Conservation (phyloP, 2,888 invertebrate species). For the Junonia oenone region DNA sequence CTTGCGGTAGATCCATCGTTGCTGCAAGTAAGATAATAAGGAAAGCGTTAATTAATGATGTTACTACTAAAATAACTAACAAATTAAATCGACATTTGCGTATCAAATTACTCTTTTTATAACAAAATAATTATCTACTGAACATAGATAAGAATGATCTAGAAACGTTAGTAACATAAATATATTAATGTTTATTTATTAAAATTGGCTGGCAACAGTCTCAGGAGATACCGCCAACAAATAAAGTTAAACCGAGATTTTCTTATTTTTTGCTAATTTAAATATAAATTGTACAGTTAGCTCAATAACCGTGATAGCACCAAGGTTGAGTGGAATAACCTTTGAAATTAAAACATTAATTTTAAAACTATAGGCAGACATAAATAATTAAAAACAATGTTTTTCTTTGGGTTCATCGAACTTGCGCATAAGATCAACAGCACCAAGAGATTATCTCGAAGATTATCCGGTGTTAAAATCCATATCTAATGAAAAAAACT, state of each 20-base stretch:
- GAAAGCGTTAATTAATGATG: neutral
- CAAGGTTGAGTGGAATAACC: conserved; percentile 32
- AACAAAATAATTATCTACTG: too few relatives aligned
- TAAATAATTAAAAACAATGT: conserved; percentile 4
- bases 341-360: neutral
- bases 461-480: conserved; percentile 6
- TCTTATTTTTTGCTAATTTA: conserved; percentile 6
- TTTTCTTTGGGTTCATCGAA: conserved; percentile 19
- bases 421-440: conserved; percentile 10
- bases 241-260: conserved; percentile 1
- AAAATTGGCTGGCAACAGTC: conserved; percentile 21
- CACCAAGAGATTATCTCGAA: conserved; percentile 16
- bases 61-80: neutral
- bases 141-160: neutral
- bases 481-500: conserved; percentile 4
- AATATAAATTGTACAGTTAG: conserved; percentile 8
- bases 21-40: neutral
- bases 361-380: neutral
- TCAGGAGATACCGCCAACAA: conserved; percentile 19
- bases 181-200: conserved; percentile 13
- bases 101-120: neutral
- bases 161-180: neutral
- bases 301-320: conserved; percentile 25
- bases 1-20: neutral
- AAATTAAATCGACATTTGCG: neutral